Base-by-base conservation (phyloP, 2,888 invertebrate species). In the Metalampra italica region DNA sequence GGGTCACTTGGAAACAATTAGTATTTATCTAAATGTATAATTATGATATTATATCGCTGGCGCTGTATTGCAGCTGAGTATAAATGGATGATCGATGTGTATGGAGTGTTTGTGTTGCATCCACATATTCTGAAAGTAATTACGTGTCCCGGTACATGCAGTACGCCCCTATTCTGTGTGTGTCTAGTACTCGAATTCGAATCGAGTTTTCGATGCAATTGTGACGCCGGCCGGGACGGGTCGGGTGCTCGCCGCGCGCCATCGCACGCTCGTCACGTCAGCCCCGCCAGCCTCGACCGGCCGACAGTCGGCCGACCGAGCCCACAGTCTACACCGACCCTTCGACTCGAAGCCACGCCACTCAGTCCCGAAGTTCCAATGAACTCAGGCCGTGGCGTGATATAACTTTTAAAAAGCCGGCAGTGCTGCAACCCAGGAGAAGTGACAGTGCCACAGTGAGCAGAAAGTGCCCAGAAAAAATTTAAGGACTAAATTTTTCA, bases 391-490 rank as follows among this genome's bases (percentile, higher is more conserved):
- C 62, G 71, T 68, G 69, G 71, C 78, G 82, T 75, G 78, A 73
- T 37, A 45, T 69, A 73, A 72, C 69, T 72, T 68, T n/a, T 66
- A 53, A 75, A 76, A 75, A 73, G 74, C 75, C 82, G 78, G 75
- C 73, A 68, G 82, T 75, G 79, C 71, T 64, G 54, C 60, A 57
- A 70, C 62, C 59, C 49, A 58, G 52, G 51, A 56, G 68, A 71
- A 85, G 86, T 87, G 86, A 79, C 75, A 85, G 87, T 86, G 87
- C 81, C 70, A 76, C 69, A 78, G 85, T 84, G 84, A 74, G 66
- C 70, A 68, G 70, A 70, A 68, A 77, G 83, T 85, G 84, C 68
- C 69, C 68, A 74, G 67, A 69, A 71, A 73, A 66, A 36, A n/a
- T 36, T 55, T 64, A 55, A 66, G 76, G 76, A 83, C 80, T 75